phyloP scores from a whole-genome alignment of 1,140 invertebrate genomes.

The Drosophila novamexicana region DNA sequence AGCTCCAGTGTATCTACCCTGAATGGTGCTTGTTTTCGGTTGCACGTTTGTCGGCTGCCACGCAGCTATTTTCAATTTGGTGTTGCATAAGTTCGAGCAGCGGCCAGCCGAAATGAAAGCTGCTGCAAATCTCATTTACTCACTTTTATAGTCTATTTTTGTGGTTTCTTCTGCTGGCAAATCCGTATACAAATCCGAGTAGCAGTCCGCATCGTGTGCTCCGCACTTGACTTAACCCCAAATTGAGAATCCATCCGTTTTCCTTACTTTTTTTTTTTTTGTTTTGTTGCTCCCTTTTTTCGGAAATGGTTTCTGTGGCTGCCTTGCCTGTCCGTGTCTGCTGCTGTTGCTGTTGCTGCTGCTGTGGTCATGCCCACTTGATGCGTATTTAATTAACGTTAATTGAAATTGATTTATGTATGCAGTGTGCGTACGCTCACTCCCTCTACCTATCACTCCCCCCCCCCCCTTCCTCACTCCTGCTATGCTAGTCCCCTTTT shows the following conservation, averaged over 20 bases:
- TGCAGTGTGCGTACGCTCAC: constrained; percentile 69
- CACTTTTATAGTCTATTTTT: constrained; percentile 29
- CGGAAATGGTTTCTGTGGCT: constrained; percentile 44
- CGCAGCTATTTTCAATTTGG: constrained; percentile 56
- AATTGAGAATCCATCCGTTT: constrained; percentile 24
- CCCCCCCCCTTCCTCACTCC: neutral
- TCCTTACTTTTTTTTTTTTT: constrained; percentile 8
- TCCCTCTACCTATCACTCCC: too few species aligned
- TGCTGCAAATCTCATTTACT: constrained; percentile 55
- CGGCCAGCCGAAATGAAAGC: constrained; percentile 23
- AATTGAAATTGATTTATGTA: constrained; percentile 83
- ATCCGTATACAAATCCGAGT: constrained; percentile 15
- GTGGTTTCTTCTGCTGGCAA: constrained; percentile 9
- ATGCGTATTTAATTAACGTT: constrained; percentile 83
- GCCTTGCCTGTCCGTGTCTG: neutral
- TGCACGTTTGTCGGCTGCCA: constrained; percentile 32
- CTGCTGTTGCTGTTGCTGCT: constrained; percentile 22
- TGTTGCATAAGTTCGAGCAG: constrained; percentile 42
- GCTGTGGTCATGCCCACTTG: constrained; percentile 80
- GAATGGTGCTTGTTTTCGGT: neutral
- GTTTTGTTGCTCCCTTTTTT: constrained; percentile 13
- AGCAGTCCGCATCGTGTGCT: neutral
- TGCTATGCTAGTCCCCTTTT: neutral
- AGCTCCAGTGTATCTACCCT: neutral
- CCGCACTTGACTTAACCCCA: constrained; percentile 34